phyloP scores from a whole-genome alignment of 1,140 invertebrate genomes.

The Proctacanthus coquilletti region DNA sequence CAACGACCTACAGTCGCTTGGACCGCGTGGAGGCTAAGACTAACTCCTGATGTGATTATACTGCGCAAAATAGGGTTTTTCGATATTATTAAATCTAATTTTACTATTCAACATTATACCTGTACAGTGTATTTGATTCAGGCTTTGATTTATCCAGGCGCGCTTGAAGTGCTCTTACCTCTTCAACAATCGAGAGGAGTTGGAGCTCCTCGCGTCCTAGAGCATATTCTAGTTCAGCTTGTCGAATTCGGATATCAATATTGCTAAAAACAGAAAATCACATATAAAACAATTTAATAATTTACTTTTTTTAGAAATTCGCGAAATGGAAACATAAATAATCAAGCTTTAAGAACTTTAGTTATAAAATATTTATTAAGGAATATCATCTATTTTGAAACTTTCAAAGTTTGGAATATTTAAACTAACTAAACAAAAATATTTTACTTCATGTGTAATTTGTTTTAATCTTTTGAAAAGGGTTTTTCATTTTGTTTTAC shows the following conservation, averaged over 20 bases:
- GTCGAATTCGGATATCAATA: constrained; percentile 76
- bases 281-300: constrained; percentile 4
- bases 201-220: constrained; percentile 75
- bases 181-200: constrained; percentile 65
- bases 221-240: constrained; percentile 78
- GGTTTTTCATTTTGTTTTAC: too few relatives aligned
- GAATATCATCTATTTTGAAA: constrained; percentile 1
- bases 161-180: constrained; percentile 59
- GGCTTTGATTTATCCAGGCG: constrained; percentile 47
- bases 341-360: too few relatives aligned
- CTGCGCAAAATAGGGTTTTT: constrained; percentile 5
- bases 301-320: constrained; percentile 6
- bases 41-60: constrained; percentile 27
- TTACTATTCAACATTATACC: constrained; percentile 1
- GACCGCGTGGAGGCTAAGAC: constrained; percentile 41
- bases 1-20: constrained; percentile 46
- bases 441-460: too few relatives aligned
- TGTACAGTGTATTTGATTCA: constrained; percentile 20
- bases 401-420: too few relatives aligned
- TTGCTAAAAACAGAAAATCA: constrained; percentile 44
- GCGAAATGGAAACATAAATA: too few relatives aligned
- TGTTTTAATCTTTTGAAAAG: too few relatives aligned
- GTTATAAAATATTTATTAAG: not conserved
- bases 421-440: too few relatives aligned
- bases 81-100: not conserved